Conservation (phyloP, 2,797 vertebrate genomes). For the Ptychadena robeensis region DNA sequence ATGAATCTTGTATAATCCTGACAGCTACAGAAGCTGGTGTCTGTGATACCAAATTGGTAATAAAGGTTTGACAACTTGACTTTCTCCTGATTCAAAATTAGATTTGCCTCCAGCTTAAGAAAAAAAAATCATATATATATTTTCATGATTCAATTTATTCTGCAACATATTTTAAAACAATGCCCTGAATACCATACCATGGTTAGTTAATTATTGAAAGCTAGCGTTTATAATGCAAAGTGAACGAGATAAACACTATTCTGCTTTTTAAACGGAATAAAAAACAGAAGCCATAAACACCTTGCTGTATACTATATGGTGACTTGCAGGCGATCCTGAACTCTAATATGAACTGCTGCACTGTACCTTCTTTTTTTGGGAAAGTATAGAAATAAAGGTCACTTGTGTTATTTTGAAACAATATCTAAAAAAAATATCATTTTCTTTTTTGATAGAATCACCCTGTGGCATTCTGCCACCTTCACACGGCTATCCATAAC, state of each 20-base stretch:
- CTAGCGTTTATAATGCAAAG: background rate
- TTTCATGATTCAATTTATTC: constrained; percentile 1
- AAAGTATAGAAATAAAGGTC: constrained; percentile 59
- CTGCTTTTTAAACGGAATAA: background rate
- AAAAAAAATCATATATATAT: constrained; percentile 11
- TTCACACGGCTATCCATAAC: constrained; percentile 74
- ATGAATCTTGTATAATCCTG: constrained; percentile 11
- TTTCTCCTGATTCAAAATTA: constrained; percentile 8
- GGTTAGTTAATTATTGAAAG: constrained; percentile 1
- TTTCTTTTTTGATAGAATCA: constrained; percentile 75
- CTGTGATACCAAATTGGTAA: background rate
- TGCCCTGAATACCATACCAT: background rate
- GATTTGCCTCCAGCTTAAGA: background rate
- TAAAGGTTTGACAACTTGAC: constrained; percentile 8
- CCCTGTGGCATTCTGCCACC: constrained; percentile 74
- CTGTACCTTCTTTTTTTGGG: constrained; percentile 40
- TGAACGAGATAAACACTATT: background rate
- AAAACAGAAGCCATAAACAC: background rate
- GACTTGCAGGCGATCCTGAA: constrained; percentile 22
- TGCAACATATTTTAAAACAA: background rate
- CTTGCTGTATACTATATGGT: background rate
- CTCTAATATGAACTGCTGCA: constrained; percentile 46
- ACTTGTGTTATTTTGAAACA: constrained; percentile 59
- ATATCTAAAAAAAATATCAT: constrained; percentile 70
- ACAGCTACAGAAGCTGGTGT: constrained; percentile 26